phyloP scores from a whole-genome alignment of 2,888 invertebrate genomes.

The Dolomedes plantarius region DNA sequence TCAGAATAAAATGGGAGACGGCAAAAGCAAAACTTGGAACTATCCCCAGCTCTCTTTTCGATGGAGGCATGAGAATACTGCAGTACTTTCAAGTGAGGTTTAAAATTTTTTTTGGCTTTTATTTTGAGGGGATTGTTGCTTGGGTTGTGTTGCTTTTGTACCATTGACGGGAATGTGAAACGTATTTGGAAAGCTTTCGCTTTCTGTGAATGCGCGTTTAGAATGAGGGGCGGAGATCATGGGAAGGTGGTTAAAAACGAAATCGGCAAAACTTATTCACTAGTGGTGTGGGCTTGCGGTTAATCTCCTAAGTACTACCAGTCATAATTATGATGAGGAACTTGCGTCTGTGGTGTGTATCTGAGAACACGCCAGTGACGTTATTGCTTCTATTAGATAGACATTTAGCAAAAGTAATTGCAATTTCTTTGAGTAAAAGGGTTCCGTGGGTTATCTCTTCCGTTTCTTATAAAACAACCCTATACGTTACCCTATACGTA shows the following conservation, averaged over 20 bases:
- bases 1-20: conserved; percentile 12
- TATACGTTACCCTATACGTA: too few relatives aligned
- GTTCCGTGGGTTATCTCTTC: too few relatives aligned
- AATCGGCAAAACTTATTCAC: too few relatives aligned
- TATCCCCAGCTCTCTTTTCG: background rate
- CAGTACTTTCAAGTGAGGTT: conserved; percentile 19
- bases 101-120: conserved; percentile 28
- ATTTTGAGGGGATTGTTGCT: conserved; percentile 25
- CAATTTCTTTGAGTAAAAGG: too few relatives aligned
- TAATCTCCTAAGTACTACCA: background rate
- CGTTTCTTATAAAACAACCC: too few relatives aligned
- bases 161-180: background rate
- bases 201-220: background rate
- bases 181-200: background rate
- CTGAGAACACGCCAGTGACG: too few relatives aligned
- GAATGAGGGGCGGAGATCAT: background rate
- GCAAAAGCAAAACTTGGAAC: conserved; percentile 47
- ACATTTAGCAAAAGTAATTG: too few relatives aligned
- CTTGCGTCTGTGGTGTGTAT: too few relatives aligned
- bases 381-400: too few relatives aligned
- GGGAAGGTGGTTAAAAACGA: background rate
- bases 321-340: too few relatives aligned
- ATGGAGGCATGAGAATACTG: conserved; percentile 15
- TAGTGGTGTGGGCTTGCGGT: too few relatives aligned
- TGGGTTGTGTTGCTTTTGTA: conserved; percentile 36